phyloP scores from a whole-genome alignment of 1,140 invertebrate species.

The Riptortus pedestris region DNA sequence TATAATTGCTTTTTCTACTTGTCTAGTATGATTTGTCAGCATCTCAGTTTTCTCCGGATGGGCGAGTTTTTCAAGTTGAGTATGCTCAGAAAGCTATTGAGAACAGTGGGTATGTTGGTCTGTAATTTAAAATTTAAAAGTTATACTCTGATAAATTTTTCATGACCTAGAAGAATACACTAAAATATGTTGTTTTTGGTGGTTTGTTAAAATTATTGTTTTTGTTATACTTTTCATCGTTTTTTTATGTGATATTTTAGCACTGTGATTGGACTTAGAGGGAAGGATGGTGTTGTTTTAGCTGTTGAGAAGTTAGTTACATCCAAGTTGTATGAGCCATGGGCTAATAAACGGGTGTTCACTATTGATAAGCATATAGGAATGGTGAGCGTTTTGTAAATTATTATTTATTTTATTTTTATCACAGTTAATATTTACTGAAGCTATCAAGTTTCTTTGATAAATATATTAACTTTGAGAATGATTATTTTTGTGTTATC shows the following conservation, averaged over 20 bases:
- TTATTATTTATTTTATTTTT: neutral
- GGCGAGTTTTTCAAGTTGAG: slow-evolving; percentile 97
- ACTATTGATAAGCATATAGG: slow-evolving; percentile 91
- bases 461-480: no score
- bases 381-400: slow-evolving; percentile 51
- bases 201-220: neutral
- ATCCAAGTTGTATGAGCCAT: slow-evolving; percentile 92
- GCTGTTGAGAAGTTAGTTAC: slow-evolving; percentile 95
- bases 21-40: slow-evolving; percentile 95
- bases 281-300: slow-evolving; percentile 93
- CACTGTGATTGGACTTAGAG: slow-evolving; percentile 85
- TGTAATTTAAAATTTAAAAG: no score
- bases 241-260: slow-evolving; percentile 37
- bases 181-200: neutral
- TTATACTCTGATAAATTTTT: no score
- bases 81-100: slow-evolving; percentile 99
- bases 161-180: no score
- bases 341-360: slow-evolving; percentile 89
- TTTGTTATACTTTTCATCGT: neutral
- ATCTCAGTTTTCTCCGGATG: slow-evolving; percentile 99
- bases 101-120: slow-evolving; percentile 87
- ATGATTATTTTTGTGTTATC: no score
- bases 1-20: slow-evolving; percentile 24
- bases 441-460: no score
- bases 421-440: no score